Evolutionary conservation across 2,113 vertebrate genomes (phyloP).

Genomic region (Sander lucioperca): DNA sequence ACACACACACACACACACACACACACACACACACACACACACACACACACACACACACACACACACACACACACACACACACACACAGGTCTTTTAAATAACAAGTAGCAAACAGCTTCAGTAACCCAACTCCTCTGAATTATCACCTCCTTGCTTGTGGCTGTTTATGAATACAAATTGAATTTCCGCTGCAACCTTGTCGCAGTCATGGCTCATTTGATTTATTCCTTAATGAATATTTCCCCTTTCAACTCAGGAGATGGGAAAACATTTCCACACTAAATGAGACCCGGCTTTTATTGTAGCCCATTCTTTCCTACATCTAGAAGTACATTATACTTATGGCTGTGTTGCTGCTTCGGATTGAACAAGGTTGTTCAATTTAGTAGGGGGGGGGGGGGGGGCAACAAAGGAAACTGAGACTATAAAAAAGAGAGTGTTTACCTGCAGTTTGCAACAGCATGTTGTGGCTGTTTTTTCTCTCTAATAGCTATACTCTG

Average conservation of each 20-base stretch:
- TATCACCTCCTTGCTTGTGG: constrained; percentile 80
- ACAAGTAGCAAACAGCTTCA: constrained; percentile 75
- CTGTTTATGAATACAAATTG: constrained; percentile 86
- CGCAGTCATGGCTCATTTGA: constrained; percentile 85
- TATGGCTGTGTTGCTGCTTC: constrained; percentile 48
- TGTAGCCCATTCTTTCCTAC: constrained; percentile 63
- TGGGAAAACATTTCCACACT: constrained; percentile 78
- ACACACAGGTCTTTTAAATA: constrained; percentile 76
- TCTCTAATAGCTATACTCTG: constrained; percentile 39
- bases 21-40: neutral
- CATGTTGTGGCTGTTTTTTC: constrained; percentile 24
- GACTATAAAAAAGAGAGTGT: constrained; percentile 23
- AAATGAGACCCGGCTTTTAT: constrained; percentile 76
- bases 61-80: neutral
- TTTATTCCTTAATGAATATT: constrained; percentile 85
- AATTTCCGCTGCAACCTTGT: constrained; percentile 77
- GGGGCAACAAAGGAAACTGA: constrained; percentile 55
- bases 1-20: neutral
- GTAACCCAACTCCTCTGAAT: constrained; percentile 79
- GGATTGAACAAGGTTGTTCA: constrained; percentile 60
- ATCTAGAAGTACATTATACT: constrained; percentile 72
- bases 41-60: constrained; percentile 12
- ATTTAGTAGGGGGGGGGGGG: constrained; percentile 43
- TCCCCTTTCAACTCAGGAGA: constrained; percentile 77
- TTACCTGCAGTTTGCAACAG: constrained; percentile 23